Conservation (phyloP, 2,113 vertebrate genomes). For the Coreoperca whiteheadi region DNA sequence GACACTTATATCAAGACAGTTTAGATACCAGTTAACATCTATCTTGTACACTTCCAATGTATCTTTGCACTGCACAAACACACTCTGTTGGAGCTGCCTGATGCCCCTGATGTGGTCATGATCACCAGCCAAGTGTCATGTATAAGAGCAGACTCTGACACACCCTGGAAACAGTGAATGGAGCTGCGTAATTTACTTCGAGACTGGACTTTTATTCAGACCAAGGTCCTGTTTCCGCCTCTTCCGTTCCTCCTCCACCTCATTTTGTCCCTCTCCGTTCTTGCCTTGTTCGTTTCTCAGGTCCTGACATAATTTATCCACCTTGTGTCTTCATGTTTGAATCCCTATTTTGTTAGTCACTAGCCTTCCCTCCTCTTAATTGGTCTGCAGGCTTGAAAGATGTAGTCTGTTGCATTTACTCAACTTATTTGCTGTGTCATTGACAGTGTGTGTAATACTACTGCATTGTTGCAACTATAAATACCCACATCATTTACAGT, state of each 20-base stretch:
- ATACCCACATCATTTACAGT: not conserved
- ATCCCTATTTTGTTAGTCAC: not conserved
- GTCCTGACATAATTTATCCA: not conserved
- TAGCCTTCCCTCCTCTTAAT: not conserved
- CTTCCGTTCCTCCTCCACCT: not conserved
- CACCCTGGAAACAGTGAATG: conserved; percentile 72
- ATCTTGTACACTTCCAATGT: not conserved
- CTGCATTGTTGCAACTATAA: not conserved
- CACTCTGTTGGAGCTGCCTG: conserved; percentile 12
- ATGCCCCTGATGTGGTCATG: conserved; percentile 1
- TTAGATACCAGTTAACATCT: not conserved
- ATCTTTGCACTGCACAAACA: not conserved
- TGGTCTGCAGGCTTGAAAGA: not conserved
- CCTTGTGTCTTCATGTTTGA: not conserved
- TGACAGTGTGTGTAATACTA: not conserved
- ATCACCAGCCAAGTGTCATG: conserved; percentile 7
- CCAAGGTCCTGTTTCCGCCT: conserved; percentile 45
- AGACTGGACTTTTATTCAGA: conserved; percentile 47
- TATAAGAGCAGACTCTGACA: conserved; percentile 40
- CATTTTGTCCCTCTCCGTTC: not conserved
- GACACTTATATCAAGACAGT: not conserved
- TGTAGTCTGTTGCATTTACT: not conserved
- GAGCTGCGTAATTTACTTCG: conserved; percentile 23
- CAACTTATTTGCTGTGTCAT: not conserved
- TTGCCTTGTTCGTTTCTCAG: not conserved